These are phyloP conservation scores for Tympanoctomys barrerae DNA, from an alignment of 2,797 vertebrate species.

Conservation along the genomic window DNA sequence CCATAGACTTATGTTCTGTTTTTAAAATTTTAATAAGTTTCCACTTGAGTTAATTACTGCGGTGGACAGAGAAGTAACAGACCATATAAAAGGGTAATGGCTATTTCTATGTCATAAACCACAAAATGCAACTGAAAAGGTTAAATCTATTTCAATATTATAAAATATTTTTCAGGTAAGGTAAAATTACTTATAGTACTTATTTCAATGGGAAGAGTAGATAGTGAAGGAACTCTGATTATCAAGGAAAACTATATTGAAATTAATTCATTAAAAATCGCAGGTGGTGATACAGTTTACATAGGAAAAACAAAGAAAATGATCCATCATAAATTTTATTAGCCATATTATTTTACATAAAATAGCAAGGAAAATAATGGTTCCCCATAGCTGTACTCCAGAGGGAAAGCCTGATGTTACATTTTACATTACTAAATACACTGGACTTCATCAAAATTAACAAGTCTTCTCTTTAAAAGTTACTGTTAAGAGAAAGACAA, in stretches of 20 bases:
- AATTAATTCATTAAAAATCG: conserved; percentile 38
- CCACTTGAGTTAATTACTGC: neutral
- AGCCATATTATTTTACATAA: conserved; percentile 11
- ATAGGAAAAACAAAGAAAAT: conserved; percentile 48
- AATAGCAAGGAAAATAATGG: conserved; percentile 56
- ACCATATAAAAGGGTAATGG: neutral
- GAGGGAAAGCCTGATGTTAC: neutral
- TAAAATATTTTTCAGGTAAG: conserved; percentile 1
- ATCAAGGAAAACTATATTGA: conserved; percentile 38
- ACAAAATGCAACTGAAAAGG: neutral
- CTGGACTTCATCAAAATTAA: neutral
- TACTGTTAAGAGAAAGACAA: conserved; percentile 21
- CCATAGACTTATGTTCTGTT: neutral
- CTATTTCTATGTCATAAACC: neutral
- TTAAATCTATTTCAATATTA: neutral
- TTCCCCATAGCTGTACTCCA: neutral
- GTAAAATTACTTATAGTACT: neutral
- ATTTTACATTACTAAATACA: neutral
- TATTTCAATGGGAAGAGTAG: neutral
- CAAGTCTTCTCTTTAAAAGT: conserved; percentile 14
- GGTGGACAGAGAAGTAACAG: neutral
- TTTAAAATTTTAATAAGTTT: neutral
- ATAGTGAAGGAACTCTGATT: conserved; percentile 16
- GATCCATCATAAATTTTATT: conserved; percentile 16
- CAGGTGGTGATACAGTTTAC: neutral